Conservation (phyloP, 2,888 invertebrate species). For the Allygus modestus region DNA sequence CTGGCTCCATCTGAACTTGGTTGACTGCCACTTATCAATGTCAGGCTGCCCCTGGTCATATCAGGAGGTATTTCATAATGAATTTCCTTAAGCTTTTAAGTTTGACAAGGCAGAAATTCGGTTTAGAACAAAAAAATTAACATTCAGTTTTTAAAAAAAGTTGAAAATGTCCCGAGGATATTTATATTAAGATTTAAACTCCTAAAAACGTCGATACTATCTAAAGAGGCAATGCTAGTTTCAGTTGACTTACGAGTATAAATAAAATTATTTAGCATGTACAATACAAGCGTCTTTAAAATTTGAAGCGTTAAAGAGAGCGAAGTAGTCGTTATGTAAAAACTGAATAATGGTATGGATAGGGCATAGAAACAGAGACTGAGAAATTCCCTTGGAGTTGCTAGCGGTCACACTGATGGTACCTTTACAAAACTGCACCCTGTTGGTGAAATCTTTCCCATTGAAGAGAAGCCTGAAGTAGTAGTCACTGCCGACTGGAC, state of each 20-base stretch:
- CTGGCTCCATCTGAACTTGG: too few relatives aligned
- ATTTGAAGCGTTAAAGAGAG: conserved; percentile 90
- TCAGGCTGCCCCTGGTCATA: too few relatives aligned
- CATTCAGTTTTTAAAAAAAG: not conserved
- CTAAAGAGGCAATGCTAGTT: conserved; percentile 21
- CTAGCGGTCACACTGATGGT: conserved; percentile 74
- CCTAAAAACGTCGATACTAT: not conserved
- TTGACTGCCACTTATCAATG: too few relatives aligned
- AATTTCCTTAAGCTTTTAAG: too few relatives aligned
- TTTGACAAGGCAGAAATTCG: too few relatives aligned
- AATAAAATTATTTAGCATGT: conserved; percentile 54
- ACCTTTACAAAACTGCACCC: conserved; percentile 85
- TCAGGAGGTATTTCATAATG: too few relatives aligned
- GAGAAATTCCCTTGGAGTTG: conserved; percentile 62
- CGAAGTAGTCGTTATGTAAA: conserved; percentile 92
- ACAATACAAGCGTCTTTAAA: conserved; percentile 88
- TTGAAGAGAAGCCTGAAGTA: conserved; percentile 91
- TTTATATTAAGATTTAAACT: not conserved
- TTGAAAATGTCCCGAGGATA: not conserved
- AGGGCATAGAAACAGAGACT: conserved; percentile 83
- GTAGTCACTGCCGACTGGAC: conserved; percentile 81
- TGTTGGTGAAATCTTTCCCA: conserved; percentile 90
- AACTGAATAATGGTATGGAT: conserved; percentile 93
- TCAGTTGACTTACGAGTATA: not conserved
- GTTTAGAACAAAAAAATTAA: not conserved